phyloP scores from a whole-genome alignment of 2,797 vertebrate species.

The Tenualosa ilisha region DNA sequence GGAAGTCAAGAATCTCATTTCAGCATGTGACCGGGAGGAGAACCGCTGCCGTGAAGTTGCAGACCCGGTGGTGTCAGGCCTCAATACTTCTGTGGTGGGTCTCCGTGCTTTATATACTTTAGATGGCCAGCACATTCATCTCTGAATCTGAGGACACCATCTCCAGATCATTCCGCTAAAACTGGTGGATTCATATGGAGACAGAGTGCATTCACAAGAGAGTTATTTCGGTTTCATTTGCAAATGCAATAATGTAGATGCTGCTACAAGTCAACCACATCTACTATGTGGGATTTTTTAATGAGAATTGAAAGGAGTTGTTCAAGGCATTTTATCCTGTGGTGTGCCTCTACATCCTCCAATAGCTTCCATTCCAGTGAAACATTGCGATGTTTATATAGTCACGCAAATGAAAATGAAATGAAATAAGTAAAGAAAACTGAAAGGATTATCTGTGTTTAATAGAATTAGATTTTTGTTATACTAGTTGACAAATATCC shows the following conservation, averaged over 20 bases:
- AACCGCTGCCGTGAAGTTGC: constrained; percentile 79
- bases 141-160: no score
- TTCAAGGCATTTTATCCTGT: neutral
- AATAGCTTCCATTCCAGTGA: neutral
- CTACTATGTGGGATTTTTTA: no score
- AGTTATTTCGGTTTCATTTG: no score
- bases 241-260: no score
- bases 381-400: neutral
- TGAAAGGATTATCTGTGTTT: neutral
- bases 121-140: no score
- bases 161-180: no score
- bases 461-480: no score
- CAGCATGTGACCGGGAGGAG: constrained; percentile 60
- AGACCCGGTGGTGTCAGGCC: constrained; percentile 85
- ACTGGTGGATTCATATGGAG: no score
- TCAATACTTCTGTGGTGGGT: constrained; percentile 90
- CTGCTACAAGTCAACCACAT: no score
- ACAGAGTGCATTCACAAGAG: no score
- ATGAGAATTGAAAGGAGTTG: neutral
- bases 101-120: neutral
- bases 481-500: no score
- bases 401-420: no score
- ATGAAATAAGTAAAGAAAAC: neutral
- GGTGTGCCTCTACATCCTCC: neutral
- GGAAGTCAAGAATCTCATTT: constrained; percentile 71